Percentiles rank a stretch among this genome's conserved stretches.
Conservation (phyloP, 2,113 vertebrate species). For the Ranitomeya imitator region DNA sequence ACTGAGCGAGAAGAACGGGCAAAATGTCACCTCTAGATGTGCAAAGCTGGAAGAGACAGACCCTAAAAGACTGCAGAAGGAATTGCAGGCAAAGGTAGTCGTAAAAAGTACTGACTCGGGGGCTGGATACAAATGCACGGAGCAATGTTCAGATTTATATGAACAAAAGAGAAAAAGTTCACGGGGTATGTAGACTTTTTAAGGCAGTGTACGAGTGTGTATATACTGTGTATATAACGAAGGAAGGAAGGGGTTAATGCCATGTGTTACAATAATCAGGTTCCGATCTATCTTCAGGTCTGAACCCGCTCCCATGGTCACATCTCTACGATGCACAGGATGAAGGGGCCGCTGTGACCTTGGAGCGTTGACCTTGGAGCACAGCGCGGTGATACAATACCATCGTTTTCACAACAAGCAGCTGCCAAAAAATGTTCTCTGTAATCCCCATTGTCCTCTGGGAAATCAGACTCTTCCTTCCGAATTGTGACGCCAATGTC, state of each 20-base stretch:
- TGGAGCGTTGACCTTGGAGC: neutral
- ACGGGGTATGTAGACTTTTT: too few species aligned
- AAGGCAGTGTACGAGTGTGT: too few species aligned
- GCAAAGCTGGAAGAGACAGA: too few species aligned
- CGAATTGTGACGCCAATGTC: neutral
- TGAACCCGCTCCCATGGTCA: neutral
- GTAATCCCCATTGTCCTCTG: slow-evolving; percentile 30
- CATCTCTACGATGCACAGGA: neutral
- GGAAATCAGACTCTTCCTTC: slow-evolving; percentile 25
- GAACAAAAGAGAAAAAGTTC: too few species aligned
- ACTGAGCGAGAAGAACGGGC: too few species aligned
- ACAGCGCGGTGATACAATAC: neutral
- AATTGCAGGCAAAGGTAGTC: too few species aligned
- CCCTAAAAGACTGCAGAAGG: too few species aligned
- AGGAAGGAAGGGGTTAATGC: neutral
- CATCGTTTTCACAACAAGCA: neutral
- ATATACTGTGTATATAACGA: too few species aligned
- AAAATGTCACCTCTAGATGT: too few species aligned
- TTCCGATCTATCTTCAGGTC: neutral
- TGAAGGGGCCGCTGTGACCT: neutral
- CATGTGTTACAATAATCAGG: neutral
- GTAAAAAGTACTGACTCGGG: too few species aligned
- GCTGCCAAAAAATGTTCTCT: neutral
- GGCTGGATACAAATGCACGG: too few species aligned
- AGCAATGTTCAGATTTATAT: too few species aligned